These are phyloP conservation scores for Diadegma fenestrale DNA, from an alignment of 2,888 invertebrate genomes.

Conservation along the genomic window DNA sequence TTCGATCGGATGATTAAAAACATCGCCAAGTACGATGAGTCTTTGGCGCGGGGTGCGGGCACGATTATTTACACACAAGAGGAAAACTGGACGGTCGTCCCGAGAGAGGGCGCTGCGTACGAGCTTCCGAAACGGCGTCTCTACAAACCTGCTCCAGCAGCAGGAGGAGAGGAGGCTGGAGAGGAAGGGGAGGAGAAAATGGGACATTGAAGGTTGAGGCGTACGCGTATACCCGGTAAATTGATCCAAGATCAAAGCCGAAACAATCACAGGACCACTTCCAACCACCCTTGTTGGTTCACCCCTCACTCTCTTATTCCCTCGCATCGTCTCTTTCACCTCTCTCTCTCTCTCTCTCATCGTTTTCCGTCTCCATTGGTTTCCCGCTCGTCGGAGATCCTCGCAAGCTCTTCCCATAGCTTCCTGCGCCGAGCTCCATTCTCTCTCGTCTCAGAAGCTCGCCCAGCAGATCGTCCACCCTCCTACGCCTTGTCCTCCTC, in stretches of 20 bases:
- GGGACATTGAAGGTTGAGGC: slow-evolving; percentile 76
- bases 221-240: slow-evolving; percentile 83
- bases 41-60: slow-evolving; percentile 42
- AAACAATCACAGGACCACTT: slow-evolving; percentile 84
- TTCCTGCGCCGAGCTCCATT: slow-evolving; percentile 1
- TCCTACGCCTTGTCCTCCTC: slow-evolving; percentile 34
- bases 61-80: slow-evolving; percentile 55
- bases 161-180: slow-evolving; percentile 27
- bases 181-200: slow-evolving; percentile 28
- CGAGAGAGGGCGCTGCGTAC: slow-evolving; percentile 27
- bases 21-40: slow-evolving; percentile 26
- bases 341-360: slow-evolving; percentile 47
- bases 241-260: slow-evolving; percentile 85
- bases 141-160: slow-evolving; percentile 31
- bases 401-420: slow-evolving; percentile 27
- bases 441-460: slow-evolving; percentile 52
- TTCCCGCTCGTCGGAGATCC: slow-evolving; percentile 41
- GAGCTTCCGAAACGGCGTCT: slow-evolving; percentile 61
- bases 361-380: slow-evolving; percentile 57
- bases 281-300: slow-evolving; percentile 68
- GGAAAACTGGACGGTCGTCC: background rate
- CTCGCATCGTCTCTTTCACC: slow-evolving; percentile 64
- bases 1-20: slow-evolving; percentile 29
- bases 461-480: slow-evolving; percentile 58
- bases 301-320: slow-evolving; percentile 39